Evolutionary conservation across 2,888 invertebrate species (phyloP), one percentile per base, ranked within the genome.

Genomic region (Mechanitis mazaeus): DNA sequence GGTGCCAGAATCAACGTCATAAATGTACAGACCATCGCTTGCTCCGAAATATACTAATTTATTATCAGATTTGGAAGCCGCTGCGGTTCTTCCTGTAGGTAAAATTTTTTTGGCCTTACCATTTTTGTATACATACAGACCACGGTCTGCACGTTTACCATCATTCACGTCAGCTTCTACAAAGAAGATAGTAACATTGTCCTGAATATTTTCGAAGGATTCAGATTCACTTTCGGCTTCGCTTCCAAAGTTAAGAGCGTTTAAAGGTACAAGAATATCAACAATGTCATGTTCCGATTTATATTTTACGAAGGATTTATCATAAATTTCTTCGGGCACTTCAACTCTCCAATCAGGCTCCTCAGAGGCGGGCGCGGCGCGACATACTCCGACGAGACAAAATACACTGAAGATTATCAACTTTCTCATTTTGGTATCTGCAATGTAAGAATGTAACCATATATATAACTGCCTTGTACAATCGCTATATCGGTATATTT

Each of bases 11-110:
- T 61, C 33, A 11, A 50, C 50, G 28, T 80, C 75, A 68, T 78
- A 84, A 0, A 54, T 28, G 59, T 83, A 84, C 11, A 84, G 60
- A 5, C 84, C 84, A 12, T 82, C 80, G 35, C 69, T 71, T 0
- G 83, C 78, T n/a, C 72, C 83, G 3, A 84, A 75, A 64, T 73
- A 82, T 3, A 69, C 80, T 1, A 66, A 63, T 55, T 73, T 77
- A 0, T 71, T 74, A 1, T 73, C 69, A 33, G 77, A 78, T 33
- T 66, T 70, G 3, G 73, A 68, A 1, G 79, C 77, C 3, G 78
- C 71, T 0, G 74, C 69, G 33, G 78, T 78, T 64, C 76, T 75
- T 1, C 80, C 81, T 33, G 79, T 68, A 0, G 78, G 80, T 4
- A 82, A 68, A 4, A 82, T 60, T 63, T 77, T 77, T 0, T 66